A percentile compares a stretch with the other conserved stretches of the same genome.
phyloP scores from a whole-genome alignment of 2,888 invertebrate genomes.

The Drosophila dives region DNA sequence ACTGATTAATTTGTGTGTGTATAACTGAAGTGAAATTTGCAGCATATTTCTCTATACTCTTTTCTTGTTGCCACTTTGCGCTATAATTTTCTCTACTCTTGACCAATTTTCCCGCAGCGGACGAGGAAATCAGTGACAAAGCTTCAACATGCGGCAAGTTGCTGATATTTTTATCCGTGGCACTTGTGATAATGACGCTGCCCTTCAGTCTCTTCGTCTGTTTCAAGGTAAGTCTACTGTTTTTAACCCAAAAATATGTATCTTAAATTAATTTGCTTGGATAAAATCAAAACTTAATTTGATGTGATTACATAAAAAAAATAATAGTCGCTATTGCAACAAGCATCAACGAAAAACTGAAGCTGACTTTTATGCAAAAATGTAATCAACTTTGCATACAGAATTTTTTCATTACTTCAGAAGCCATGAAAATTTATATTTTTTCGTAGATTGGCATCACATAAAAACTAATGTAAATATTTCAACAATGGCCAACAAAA shows the following conservation, averaged over 20 bases:
- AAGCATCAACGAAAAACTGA: background rate
- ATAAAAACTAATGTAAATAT: background rate
- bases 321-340: background rate
- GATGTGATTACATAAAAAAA: background rate
- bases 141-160: slow-evolving; percentile 93
- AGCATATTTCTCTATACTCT: slow-evolving; percentile 51
- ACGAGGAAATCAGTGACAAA: slow-evolving; percentile 87
- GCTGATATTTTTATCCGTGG: slow-evolving; percentile 92
- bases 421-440: background rate
- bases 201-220: slow-evolving; percentile 96
- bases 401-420: background rate
- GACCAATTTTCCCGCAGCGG: slow-evolving; percentile 85
- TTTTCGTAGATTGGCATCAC: background rate
- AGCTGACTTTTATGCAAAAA: background rate
- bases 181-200: slow-evolving; percentile 93
- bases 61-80: slow-evolving; percentile 42
- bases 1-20: slow-evolving; percentile 29
- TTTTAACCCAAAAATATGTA: background rate
- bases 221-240: slow-evolving; percentile 91
- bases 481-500: background rate
- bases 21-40: slow-evolving; percentile 57
- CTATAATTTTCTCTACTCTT: slow-evolving; percentile 58
- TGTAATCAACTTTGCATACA: background rate
- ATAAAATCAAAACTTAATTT: background rate
- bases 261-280: background rate